Base-by-base conservation (phyloP, 35 echinoderm and acorn worm species). In the Acanthaster planci region DNA sequence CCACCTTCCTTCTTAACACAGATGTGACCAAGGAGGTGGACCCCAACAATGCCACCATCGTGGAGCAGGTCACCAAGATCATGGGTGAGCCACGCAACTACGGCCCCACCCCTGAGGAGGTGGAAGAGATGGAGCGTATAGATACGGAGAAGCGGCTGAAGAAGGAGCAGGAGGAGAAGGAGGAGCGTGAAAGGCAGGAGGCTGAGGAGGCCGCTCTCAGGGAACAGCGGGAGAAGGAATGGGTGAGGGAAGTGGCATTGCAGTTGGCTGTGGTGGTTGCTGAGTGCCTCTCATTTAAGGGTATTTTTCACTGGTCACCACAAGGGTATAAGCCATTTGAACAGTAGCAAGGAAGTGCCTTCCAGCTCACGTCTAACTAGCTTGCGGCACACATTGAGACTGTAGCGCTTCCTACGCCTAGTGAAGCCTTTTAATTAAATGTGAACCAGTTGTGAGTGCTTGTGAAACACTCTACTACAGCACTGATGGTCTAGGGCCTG, bases 11-110 rank as follows among this genome's bases (percentile, higher is more conserved):
- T 79, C 38, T 77, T 26, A 37, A 57, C 36, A 15, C 85, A 97
- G 95, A 97, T 91, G 84, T 97, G 37, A 88, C 91, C 42, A 97
- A 93, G 77, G 95, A 97, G 68, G 84, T 86, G 23, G 76, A 90
- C 57, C 40, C 30, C 36, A 67, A 88, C 27, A 97, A 97, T 55
- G 81, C 76, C 55, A 92, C 77, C 67, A 84, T 93, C 30, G 77
- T 92, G 57, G 92, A 94, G 15, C 75, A 99, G 72, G 85, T 94
- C 52, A 78, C 89, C 8, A 99, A 99, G 60, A 89, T 84, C 64
- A 99, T 99, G 96, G 96, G 92, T 16, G 82, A 94, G 52, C 96
- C 96, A 16, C 64, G 96, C 21, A 99, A 99, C 76, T 99, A 94
- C 59, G 92, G 96, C 17, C 96, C 92, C n/a, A 99, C 96, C 56